Conservation (phyloP, 2,888 invertebrate species). For the Drosophila mimica region DNA sequence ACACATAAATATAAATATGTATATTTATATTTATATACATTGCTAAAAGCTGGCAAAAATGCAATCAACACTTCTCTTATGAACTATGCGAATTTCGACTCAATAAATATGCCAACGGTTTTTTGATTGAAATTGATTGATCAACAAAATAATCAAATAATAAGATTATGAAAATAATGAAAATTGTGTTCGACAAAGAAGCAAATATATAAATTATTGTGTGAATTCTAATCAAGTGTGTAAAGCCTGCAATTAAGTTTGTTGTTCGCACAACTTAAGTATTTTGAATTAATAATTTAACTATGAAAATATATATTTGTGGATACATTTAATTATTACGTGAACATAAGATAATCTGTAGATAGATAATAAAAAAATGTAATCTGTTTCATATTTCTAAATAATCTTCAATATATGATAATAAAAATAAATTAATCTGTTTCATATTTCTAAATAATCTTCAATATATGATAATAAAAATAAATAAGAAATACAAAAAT, state of each 20-base stretch:
- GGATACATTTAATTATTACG: not conserved
- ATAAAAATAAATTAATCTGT: not conserved
- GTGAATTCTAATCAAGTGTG: not conserved
- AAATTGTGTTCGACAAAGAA: not conserved
- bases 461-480: not conserved
- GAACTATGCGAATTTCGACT: too few relatives aligned
- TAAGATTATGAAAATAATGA: not conserved
- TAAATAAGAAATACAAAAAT: not conserved
- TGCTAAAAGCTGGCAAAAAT: not conserved
- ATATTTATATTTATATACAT: not conserved
- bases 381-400: not conserved
- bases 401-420: not conserved
- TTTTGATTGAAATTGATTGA: slow-evolving; percentile 6
- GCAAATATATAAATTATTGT: not conserved
- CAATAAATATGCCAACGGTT: not conserved
- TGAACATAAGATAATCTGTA: not conserved
- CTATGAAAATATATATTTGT: not conserved
- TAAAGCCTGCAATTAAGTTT: not conserved
- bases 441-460: not conserved
- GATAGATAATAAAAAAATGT: not conserved
- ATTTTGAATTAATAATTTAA: not conserved
- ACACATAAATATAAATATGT: fast-evolving
- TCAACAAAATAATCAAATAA: not conserved
- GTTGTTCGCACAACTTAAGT: not conserved
- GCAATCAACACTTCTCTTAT: not conserved